Conservation (phyloP, 2,888 invertebrate genomes). For the Resseliella maxima region DNA sequence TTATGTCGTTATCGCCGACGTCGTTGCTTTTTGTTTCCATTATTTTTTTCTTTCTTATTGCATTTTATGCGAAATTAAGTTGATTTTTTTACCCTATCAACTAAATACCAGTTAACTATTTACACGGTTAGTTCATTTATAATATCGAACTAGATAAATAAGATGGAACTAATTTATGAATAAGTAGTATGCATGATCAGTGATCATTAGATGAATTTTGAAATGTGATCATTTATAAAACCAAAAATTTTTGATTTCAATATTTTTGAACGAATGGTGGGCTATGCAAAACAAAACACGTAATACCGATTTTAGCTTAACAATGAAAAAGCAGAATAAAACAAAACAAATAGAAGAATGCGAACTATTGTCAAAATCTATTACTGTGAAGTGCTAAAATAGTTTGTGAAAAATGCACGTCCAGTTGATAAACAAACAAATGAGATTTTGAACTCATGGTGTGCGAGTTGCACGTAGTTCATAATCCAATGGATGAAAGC, state of each 20-base stretch:
- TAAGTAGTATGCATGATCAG: not conserved
- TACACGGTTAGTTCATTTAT: not conserved
- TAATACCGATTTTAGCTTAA: not conserved
- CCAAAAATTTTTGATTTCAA: not conserved
- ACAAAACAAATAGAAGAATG: not conserved
- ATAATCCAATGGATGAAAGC: not conserved
- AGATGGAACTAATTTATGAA: constrained; percentile 17
- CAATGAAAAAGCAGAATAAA: not conserved
- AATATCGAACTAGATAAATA: not conserved
- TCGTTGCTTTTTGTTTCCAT: no score
- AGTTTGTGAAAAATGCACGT: constrained; percentile 3
- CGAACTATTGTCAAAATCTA: not conserved
- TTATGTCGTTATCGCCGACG: not conserved
- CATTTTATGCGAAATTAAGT: not conserved
- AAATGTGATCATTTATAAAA: not conserved
- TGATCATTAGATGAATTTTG: constrained; percentile 8
- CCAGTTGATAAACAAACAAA: constrained; percentile 7
- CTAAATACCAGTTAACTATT: not conserved
- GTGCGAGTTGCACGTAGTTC: not conserved
- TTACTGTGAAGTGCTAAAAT: not conserved
- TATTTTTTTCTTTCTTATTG: not conserved
- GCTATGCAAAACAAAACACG: no score
- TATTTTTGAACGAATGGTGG: not conserved
- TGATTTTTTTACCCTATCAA: not conserved
- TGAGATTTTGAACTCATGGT: not conserved